Percentiles rank a stretch among this genome's conserved stretches.
Evolutionary conservation across 1,140 invertebrate species (phyloP).

Genomic region (Pseudomyrmex concolor): DNA sequence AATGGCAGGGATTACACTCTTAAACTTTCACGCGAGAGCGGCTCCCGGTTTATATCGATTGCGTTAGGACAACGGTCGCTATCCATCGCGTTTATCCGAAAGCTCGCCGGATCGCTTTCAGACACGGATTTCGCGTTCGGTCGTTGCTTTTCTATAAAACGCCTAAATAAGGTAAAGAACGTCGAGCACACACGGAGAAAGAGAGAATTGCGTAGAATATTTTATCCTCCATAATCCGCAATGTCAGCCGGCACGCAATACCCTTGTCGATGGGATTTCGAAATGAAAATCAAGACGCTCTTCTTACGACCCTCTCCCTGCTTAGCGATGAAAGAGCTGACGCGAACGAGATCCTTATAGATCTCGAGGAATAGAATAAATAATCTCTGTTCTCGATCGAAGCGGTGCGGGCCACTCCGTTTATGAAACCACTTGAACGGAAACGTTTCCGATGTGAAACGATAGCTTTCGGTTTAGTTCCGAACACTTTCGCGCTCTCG

Average conservation of each 20-base stretch:
- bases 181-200: not conserved
- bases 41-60: slow-evolving; percentile 11
- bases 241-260: slow-evolving; percentile 11
- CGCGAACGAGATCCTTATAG: not conserved
- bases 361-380: slow-evolving; percentile 34
- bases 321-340: slow-evolving; percentile 18
- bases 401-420: not conserved
- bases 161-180: slow-evolving; percentile 19
- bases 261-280: slow-evolving; percentile 22
- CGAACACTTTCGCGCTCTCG: not conserved
- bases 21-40: slow-evolving; percentile 16
- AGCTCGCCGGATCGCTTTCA: not conserved
- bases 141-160: not conserved
- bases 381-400: slow-evolving; percentile 16
- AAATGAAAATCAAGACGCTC: slow-evolving; percentile 40
- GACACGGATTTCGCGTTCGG: too few relatives aligned
- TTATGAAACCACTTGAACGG: slow-evolving; percentile 45
- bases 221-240: slow-evolving; percentile 31
- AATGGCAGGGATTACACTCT: slow-evolving; percentile 23
- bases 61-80: slow-evolving; percentile 11
- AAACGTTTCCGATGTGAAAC: slow-evolving; percentile 7
- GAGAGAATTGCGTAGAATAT: not conserved
- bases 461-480: slow-evolving; percentile 12
- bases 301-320: not conserved
- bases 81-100: not conserved